These are phyloP conservation scores for Brachyrhaphis roseni DNA, from an alignment of 2,797 vertebrate species.

Conservation along the genomic window DNA sequence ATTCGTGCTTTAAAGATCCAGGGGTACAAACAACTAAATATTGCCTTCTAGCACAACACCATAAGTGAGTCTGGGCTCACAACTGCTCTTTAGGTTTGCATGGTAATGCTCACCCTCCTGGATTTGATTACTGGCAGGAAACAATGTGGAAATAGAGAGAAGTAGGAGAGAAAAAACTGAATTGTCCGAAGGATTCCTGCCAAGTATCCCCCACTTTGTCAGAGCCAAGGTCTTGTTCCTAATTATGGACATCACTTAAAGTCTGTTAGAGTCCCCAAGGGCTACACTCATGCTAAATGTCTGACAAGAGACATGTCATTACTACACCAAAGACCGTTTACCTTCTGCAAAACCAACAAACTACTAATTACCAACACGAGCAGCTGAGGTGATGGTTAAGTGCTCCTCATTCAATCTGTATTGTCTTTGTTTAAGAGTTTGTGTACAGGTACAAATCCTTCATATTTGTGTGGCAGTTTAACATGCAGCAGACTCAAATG, in stretches of 20 bases:
- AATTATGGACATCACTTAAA: slow-evolving; percentile 66
- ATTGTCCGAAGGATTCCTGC: slow-evolving; percentile 12
- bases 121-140: slow-evolving; percentile 37
- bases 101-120: slow-evolving; percentile 39
- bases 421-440: slow-evolving; percentile 4
- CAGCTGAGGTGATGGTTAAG: slow-evolving; percentile 49
- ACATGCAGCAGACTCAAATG: slow-evolving; percentile 1
- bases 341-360: slow-evolving; percentile 53
- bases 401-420: slow-evolving; percentile 15
- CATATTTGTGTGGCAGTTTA: slow-evolving; percentile 16
- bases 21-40: slow-evolving; percentile 39
- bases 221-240: slow-evolving; percentile 53
- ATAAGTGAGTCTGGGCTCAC: slow-evolving; percentile 46
- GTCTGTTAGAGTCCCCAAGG: slow-evolving; percentile 46
- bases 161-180: slow-evolving; percentile 27
- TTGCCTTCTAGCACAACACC: slow-evolving; percentile 45
- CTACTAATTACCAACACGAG: slow-evolving; percentile 73
- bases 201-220: slow-evolving; percentile 24
- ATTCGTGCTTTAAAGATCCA: slow-evolving; percentile 34
- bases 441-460: background rate
- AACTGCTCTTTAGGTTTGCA: slow-evolving; percentile 41
- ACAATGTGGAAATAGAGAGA: slow-evolving; percentile 3
- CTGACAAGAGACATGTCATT: slow-evolving; percentile 65
- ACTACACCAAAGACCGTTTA: slow-evolving; percentile 46
- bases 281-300: slow-evolving; percentile 43